These are phyloP conservation scores for Paracanthobrama guichenoti DNA, from an alignment of 2,113 vertebrate species.

Conservation along the genomic window DNA sequence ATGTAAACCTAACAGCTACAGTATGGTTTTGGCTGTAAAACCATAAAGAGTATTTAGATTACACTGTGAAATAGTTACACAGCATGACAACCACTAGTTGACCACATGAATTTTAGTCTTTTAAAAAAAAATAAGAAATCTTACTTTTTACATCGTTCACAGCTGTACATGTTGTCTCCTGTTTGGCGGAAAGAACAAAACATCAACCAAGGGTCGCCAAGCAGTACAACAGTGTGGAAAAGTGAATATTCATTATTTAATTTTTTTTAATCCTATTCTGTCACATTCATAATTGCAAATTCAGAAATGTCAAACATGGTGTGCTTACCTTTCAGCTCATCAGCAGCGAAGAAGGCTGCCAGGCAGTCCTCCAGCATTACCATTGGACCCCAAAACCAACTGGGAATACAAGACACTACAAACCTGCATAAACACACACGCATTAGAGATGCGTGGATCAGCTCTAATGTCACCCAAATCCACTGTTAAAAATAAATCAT, in stretches of 20 bases:
- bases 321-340: slow-evolving; percentile 91
- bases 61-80: not conserved
- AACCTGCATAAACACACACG: slow-evolving; percentile 76
- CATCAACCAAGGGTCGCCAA: not conserved
- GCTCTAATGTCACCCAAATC: too few species aligned
- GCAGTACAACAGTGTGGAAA: not conserved
- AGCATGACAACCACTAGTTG: not conserved
- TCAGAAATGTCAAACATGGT: too few species aligned
- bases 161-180: slow-evolving; percentile 99
- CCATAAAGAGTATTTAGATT: not conserved
- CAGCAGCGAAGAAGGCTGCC: slow-evolving; percentile 96
- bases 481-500: too few species aligned
- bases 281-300: not conserved
- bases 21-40: not conserved
- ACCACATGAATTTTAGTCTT: not conserved
- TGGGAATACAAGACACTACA: slow-evolving; percentile 96
- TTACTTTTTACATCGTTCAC: slow-evolving; percentile 98
- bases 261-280: too few species aligned
- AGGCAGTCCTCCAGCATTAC: slow-evolving; percentile 97
- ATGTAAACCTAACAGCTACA: not conserved
- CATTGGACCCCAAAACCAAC: slow-evolving; percentile 98
- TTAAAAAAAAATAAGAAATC: slow-evolving; percentile 57
- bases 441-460: too few species aligned
- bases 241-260: too few species aligned
- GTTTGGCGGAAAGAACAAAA: not conserved